Percentiles rank a stretch among this genome's conserved stretches.
phyloP scores from a whole-genome alignment of 2,888 invertebrate genomes.

The Metalampra italica region DNA sequence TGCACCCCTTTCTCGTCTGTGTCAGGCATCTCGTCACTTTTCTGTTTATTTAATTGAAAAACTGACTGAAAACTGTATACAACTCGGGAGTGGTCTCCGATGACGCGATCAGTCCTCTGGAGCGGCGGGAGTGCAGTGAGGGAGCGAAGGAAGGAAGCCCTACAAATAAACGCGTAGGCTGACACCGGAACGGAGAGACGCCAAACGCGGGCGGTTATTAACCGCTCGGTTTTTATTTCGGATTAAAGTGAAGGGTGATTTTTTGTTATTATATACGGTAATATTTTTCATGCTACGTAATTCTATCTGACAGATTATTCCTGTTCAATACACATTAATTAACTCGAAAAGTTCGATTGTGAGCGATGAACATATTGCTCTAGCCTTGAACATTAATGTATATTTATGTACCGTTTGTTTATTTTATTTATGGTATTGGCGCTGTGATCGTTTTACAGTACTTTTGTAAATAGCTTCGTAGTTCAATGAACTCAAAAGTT shows the following conservation, averaged over 20 bases:
- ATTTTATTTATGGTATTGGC: too few relatives aligned
- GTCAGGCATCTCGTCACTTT: conserved; percentile 38
- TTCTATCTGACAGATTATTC: too few relatives aligned
- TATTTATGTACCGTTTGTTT: too few relatives aligned
- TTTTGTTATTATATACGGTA: too few relatives aligned
- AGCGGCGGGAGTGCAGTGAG: conserved; percentile 27
- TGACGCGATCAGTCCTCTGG: conserved; percentile 17
- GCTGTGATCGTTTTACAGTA: too few relatives aligned
- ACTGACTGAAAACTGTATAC: neutral
- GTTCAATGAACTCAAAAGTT: too few relatives aligned
- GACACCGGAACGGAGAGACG: conserved; percentile 22
- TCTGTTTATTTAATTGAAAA: conserved; percentile 1
- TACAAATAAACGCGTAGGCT: conserved; percentile 15
- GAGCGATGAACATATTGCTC: too few relatives aligned
- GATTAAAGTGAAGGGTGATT: neutral
- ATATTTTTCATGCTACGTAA: too few relatives aligned
- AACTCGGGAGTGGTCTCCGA: neutral
- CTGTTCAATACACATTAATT: too few relatives aligned
- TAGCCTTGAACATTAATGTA: too few relatives aligned
- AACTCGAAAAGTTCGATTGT: too few relatives aligned
- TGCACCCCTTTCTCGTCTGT: conserved; percentile 50
- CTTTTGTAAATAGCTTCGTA: too few relatives aligned
- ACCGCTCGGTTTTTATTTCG: neutral
- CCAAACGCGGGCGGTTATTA: neutral
- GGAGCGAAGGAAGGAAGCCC: conserved; percentile 15